Conservation (phyloP, 1,140 invertebrate genomes). For the Anoplolepis gracilipes region DNA sequence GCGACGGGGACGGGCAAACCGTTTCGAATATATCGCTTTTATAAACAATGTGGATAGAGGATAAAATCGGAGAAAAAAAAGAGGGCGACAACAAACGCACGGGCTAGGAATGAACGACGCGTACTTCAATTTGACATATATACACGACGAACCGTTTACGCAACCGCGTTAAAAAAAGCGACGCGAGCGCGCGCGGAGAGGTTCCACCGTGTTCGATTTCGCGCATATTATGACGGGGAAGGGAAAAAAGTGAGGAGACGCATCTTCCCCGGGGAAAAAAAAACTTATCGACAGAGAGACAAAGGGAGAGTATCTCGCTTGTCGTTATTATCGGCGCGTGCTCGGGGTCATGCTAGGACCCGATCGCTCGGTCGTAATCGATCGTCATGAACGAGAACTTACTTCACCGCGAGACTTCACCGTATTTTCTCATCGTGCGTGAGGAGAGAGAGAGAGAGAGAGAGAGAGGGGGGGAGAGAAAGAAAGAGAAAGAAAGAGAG, state of each 20-base stretch:
- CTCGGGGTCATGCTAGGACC: neutral
- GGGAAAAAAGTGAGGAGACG: neutral
- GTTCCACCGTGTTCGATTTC: neutral
- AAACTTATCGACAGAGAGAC: neutral
- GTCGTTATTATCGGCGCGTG: conserved; percentile 4
- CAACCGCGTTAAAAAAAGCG: conserved; percentile 53
- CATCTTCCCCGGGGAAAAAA: too few relatives aligned
- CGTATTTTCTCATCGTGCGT: conserved; percentile 78
- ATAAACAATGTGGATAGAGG: neutral
- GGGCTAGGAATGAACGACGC: neutral
- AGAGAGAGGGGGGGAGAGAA: neutral
- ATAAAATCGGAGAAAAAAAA: neutral
- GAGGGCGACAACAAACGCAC: conserved; percentile 7
- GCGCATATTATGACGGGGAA: neutral
- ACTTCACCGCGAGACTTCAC: conserved; percentile 76
- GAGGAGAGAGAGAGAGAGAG: conserved; percentile 49
- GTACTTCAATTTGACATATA: neutral
- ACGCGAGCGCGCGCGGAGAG: neutral
- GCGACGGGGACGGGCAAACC: neutral
- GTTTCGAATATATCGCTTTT: conserved; percentile 7
- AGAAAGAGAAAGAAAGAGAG: neutral
- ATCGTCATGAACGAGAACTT: conserved; percentile 66
- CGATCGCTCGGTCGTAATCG: neutral
- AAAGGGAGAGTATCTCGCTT: conserved; percentile 4
- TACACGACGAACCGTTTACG: conserved; percentile 20